phyloP scores from a whole-genome alignment of 2,888 invertebrate genomes.

The Zootermopsis nevadensis region DNA sequence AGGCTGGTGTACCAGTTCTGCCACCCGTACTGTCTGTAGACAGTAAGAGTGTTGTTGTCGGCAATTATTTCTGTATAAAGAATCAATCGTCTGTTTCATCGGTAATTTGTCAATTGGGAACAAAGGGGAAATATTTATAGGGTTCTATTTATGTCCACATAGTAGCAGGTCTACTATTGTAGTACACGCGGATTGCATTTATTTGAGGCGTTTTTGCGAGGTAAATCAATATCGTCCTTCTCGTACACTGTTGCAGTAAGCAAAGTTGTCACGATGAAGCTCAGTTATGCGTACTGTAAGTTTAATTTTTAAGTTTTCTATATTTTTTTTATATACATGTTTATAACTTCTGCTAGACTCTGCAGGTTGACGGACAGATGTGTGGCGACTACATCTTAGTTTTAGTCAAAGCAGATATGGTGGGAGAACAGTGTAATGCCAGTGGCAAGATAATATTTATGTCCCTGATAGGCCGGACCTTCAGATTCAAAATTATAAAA shows the following conservation, averaged over 20 bases:
- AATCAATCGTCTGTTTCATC: background rate
- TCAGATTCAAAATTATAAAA: constrained; percentile 21
- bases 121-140: background rate
- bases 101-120: background rate
- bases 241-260: constrained; percentile 50
- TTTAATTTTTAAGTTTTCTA: background rate
- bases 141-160: background rate
- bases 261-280: constrained; percentile 42
- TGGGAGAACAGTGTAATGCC: constrained; percentile 47
- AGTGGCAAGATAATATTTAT: constrained; percentile 43
- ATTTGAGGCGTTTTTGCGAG: background rate
- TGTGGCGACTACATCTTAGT: background rate
- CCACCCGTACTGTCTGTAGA: constrained; percentile 89
- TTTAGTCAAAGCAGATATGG: background rate
- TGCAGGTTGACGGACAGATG: constrained; percentile 14
- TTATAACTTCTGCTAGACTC: constrained; percentile 30
- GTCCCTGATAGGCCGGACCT: constrained; percentile 23
- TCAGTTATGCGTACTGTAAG: background rate
- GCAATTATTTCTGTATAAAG: background rate
- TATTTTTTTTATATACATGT: background rate
- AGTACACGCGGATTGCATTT: background rate
- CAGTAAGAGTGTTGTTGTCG: no score
- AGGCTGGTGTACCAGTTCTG: constrained; percentile 99
- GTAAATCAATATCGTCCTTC: constrained; percentile 29
- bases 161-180: constrained; percentile 36